phyloP scores from a whole-genome alignment of 2,888 invertebrate genomes.

The Slavum lentiscoides region DNA sequence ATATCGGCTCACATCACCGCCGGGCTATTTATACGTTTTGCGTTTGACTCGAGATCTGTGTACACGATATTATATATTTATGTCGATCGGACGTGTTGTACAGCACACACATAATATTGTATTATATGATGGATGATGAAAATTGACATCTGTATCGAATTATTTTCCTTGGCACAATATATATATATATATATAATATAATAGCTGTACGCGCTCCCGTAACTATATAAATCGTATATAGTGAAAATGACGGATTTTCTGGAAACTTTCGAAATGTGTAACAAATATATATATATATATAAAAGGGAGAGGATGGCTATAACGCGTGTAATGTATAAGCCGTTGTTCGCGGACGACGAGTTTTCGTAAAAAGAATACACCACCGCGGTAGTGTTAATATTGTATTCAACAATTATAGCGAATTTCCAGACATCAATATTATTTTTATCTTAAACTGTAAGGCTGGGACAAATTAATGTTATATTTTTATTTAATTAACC shows the following conservation, averaged over 20 bases:
- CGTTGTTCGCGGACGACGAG: background rate
- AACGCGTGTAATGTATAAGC: slow-evolving; percentile 14
- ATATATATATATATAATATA: too few relatives aligned
- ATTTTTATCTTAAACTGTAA: too few relatives aligned
- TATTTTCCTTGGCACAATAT: background rate
- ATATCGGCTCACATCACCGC: too few relatives aligned
- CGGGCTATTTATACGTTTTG: too few relatives aligned
- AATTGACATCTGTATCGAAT: slow-evolving; percentile 31
- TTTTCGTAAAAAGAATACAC: background rate
- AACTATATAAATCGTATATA: too few relatives aligned
- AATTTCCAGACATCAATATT: too few relatives aligned
- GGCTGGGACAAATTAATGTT: too few relatives aligned
- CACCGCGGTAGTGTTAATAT: background rate
- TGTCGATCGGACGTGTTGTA: background rate
- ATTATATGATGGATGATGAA: slow-evolving; percentile 28
- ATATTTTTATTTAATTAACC: too few relatives aligned
- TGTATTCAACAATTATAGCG: too few relatives aligned
- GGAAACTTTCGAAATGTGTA: slow-evolving; percentile 10
- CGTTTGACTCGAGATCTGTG: background rate
- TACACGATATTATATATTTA: background rate
- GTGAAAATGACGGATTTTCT: slow-evolving; percentile 51
- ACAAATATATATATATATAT: too few relatives aligned
- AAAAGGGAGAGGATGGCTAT: slow-evolving; percentile 27
- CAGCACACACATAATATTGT: background rate
- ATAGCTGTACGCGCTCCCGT: background rate